A percentile compares a stretch with the other conserved stretches of the same genome.
Conservation (phyloP, 1,140 invertebrate species). For the Calosoma granatense region DNA sequence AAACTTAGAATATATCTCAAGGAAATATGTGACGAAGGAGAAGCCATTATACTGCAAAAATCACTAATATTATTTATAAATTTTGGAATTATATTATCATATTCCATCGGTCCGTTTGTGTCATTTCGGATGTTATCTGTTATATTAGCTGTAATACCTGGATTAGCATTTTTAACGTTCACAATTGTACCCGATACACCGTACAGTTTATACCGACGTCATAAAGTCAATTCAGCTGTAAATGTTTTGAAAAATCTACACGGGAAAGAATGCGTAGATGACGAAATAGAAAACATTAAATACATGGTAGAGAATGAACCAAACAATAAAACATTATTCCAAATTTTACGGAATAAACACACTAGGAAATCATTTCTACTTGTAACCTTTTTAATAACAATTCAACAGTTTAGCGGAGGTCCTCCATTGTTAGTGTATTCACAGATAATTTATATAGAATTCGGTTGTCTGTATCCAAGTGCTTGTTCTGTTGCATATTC, state of each 20-base stretch:
- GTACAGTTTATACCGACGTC: not conserved
- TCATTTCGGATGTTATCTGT: not conserved
- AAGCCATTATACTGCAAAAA: not conserved
- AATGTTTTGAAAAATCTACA: not conserved
- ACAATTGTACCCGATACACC: not conserved
- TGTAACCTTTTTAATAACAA: not conserved
- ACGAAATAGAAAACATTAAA: not conserved
- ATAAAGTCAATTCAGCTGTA: not conserved
- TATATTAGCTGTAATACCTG: not conserved
- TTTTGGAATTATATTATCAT: not conserved
- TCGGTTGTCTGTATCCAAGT: not conserved
- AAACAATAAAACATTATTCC: not conserved
- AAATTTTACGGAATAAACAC: not conserved
- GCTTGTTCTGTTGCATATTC: not conserved
- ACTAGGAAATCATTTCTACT: not conserved
- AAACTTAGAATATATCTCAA: slow-evolving; percentile 1
- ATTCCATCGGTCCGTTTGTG: not conserved
- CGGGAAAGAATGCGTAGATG: slow-evolving; percentile 1
- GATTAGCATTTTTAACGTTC: not conserved
- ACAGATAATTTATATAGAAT: not conserved
- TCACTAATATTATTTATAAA: not conserved
- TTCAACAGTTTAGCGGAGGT: not conserved
- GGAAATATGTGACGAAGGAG: not conserved
- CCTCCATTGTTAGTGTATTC: not conserved
- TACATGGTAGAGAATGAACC: not conserved